Evolutionary conservation across 2,797 vertebrate genomes (phyloP).

Genomic region (Selene dorsalis): DNA sequence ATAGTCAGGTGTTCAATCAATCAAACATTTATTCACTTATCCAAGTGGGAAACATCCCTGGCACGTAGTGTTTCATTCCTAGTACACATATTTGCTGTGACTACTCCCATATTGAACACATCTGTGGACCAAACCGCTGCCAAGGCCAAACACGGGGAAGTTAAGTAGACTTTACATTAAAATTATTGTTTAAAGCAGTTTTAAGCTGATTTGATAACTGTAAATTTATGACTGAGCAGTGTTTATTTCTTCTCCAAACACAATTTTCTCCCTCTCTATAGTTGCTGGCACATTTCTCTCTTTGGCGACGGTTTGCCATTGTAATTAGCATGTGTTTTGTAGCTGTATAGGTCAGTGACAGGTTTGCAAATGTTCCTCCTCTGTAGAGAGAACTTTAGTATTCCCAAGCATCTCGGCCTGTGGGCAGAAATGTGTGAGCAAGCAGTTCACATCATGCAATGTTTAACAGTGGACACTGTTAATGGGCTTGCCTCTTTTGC

Average conservation of each 20-base stretch:
- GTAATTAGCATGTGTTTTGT: slow-evolving; percentile 38
- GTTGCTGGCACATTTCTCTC: slow-evolving; percentile 32
- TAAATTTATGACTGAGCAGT: slow-evolving; percentile 58
- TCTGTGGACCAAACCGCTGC: slow-evolving; percentile 63
- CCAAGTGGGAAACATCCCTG: slow-evolving; percentile 47
- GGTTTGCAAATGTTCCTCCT: slow-evolving; percentile 53
- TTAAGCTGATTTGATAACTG: slow-evolving; percentile 56
- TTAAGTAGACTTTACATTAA: slow-evolving; percentile 70
- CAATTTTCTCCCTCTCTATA: slow-evolving; percentile 40
- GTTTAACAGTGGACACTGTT: slow-evolving; percentile 67
- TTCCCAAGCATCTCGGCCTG: slow-evolving; percentile 52
- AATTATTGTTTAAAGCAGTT: slow-evolving; percentile 68
- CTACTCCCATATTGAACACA: slow-evolving; percentile 72
- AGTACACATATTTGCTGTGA: slow-evolving; percentile 36
- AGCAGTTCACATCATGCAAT: slow-evolving; percentile 62
- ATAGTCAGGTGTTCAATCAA: slow-evolving; percentile 54
- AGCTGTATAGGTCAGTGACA: slow-evolving; percentile 38
- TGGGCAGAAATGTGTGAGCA: slow-evolving; percentile 62
- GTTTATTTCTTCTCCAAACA: slow-evolving; percentile 61
- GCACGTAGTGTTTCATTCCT: slow-evolving; percentile 56
- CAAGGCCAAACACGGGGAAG: slow-evolving; percentile 63
- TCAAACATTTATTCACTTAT: slow-evolving; percentile 44
- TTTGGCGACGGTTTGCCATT: slow-evolving; percentile 33
- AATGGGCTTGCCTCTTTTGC: slow-evolving; percentile 69
- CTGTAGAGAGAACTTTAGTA: slow-evolving; percentile 28